Conservation (phyloP, 2,888 invertebrate species). For the Automeris io region DNA sequence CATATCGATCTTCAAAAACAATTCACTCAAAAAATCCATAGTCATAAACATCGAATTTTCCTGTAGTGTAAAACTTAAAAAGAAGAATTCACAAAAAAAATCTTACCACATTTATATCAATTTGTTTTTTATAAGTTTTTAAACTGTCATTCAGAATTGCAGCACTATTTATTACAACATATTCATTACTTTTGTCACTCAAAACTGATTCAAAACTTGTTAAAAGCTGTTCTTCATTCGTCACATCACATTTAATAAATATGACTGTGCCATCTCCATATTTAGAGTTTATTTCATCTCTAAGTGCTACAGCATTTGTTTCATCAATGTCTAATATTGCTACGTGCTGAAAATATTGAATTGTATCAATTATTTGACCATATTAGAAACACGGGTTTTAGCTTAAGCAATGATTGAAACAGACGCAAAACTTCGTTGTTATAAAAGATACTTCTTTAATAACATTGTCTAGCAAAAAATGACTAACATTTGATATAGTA, state of each 20-base stretch:
- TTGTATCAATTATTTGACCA: too few species aligned
- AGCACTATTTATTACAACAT: slow-evolving; percentile 20
- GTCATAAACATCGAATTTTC: too few species aligned
- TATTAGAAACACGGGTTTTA: too few species aligned
- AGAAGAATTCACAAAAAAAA: too few species aligned
- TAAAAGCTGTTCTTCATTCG: slow-evolving; percentile 15
- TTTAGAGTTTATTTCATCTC: slow-evolving; percentile 16
- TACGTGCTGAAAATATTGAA: slow-evolving; percentile 19
- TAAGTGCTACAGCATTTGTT: slow-evolving; percentile 12
- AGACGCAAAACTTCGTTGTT: too few species aligned
- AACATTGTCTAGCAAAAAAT: too few species aligned
- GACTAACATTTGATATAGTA: too few species aligned
- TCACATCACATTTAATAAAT: slow-evolving; percentile 20
- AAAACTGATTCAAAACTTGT: slow-evolving; percentile 13
- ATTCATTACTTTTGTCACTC: slow-evolving; percentile 10
- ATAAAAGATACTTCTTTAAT: too few species aligned
- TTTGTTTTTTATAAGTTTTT: slow-evolving; percentile 9
- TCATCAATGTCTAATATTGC: slow-evolving; percentile 17
- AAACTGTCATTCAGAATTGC: slow-evolving; percentile 18
- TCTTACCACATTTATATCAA: slow-evolving; percentile 14
- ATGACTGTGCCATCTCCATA: slow-evolving; percentile 15
- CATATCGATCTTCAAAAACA: too few species aligned
- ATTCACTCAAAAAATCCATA: too few species aligned
- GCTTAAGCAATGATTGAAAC: too few species aligned
- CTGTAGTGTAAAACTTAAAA: too few species aligned